Conservation (phyloP, 2,797 vertebrate species). For the Mus caroli region DNA sequence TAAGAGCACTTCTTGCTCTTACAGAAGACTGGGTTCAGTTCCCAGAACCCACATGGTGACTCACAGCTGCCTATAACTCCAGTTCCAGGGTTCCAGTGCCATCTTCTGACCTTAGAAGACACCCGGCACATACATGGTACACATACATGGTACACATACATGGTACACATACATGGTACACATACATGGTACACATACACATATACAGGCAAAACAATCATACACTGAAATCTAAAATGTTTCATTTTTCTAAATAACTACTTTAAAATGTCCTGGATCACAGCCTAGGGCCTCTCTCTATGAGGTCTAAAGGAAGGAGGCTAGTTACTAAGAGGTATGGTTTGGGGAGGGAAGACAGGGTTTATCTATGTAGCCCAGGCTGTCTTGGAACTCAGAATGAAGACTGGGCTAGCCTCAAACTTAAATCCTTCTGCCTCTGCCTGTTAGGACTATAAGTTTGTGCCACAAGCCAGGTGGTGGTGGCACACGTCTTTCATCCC, state of each 20-base stretch:
- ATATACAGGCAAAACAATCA: neutral
- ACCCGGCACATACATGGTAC: neutral
- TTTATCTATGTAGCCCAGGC: neutral
- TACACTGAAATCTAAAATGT: neutral
- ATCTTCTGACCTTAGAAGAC: neutral
- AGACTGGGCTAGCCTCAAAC: neutral
- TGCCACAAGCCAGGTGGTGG: neutral
- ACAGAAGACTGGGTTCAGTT: neutral
- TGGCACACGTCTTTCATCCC: neutral
- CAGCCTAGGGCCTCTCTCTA: neutral
- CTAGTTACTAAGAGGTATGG: no score
- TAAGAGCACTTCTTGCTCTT: neutral
- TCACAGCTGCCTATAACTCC: neutral
- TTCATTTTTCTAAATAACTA: neutral
- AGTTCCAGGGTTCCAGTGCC: no score
- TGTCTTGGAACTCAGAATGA: neutral
- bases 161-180: neutral
- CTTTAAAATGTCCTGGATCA: neutral
- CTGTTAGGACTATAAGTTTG: neutral
- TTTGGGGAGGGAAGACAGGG: no score
- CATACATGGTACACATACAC: neutral
- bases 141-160: neutral
- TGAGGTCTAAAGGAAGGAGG: neutral
- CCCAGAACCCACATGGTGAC: neutral
- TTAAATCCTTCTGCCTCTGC: neutral